A percentile compares a stretch with the other conserved stretches of the same genome.
These are phyloP conservation scores for Aspidiotus rigidus DNA, from an alignment of 2,888 invertebrate species.

Conservation along the genomic window DNA sequence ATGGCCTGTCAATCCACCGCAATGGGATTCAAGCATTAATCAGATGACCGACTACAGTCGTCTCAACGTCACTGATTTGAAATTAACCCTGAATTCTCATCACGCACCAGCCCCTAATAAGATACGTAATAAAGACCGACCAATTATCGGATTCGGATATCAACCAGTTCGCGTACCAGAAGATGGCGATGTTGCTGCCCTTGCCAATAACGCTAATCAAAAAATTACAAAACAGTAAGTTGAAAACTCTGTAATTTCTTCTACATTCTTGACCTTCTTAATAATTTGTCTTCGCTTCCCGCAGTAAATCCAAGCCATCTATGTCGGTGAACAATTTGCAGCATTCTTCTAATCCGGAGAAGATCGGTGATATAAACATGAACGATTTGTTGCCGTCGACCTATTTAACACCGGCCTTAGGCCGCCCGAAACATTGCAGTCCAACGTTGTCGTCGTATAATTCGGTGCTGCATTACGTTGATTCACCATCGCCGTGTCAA, in stretches of 20 bases:
- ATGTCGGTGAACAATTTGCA: constrained; percentile 7
- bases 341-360: constrained; percentile 12
- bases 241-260: background rate
- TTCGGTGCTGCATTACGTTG: constrained; percentile 21
- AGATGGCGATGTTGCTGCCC: constrained; percentile 7
- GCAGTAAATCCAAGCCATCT: constrained; percentile 18
- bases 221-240: constrained; percentile 30
- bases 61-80: constrained; percentile 19
- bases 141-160: constrained; percentile 11
- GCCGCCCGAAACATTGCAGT: constrained; percentile 23
- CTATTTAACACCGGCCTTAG: constrained; percentile 9
- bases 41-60: background rate
- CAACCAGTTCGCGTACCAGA: constrained; percentile 10
- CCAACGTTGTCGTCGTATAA: constrained; percentile 21
- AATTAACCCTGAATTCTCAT: constrained; percentile 12
- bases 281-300: background rate
- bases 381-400: constrained; percentile 26
- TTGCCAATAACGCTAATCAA: constrained; percentile 13
- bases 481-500: constrained; percentile 25
- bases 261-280: background rate
- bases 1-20: constrained; percentile 17
- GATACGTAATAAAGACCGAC: constrained; percentile 23
- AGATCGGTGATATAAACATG: constrained; percentile 14
- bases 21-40: constrained; percentile 16
- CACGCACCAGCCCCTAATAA: constrained; percentile 21